phyloP scores from a whole-genome alignment of 2,888 invertebrate genomes.

The Noctua pronuba region DNA sequence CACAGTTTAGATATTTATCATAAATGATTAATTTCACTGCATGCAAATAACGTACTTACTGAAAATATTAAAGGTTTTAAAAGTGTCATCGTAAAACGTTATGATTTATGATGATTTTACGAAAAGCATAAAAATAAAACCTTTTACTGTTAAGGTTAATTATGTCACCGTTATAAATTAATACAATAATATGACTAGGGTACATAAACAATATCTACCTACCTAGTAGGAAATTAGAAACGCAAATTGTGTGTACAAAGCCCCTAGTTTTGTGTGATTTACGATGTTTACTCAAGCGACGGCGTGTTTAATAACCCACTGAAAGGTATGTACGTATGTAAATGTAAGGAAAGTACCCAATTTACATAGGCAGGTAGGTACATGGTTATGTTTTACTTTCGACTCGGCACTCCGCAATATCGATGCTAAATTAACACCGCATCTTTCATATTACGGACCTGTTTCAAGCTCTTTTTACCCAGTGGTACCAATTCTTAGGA shows the following conservation, averaged over 20 bases:
- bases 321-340: conserved; percentile 79
- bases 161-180: conserved; percentile 29
- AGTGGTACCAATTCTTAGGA: conserved; percentile 26
- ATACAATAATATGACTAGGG: conserved; percentile 59
- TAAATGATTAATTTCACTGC: background rate
- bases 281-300: conserved; percentile 83
- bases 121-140: background rate
- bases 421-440: conserved; percentile 55
- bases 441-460: conserved; percentile 31
- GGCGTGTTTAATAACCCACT: conserved; percentile 84
- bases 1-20: conserved; percentile 30
- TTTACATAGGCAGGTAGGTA: conserved; percentile 70
- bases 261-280: conserved; percentile 85
- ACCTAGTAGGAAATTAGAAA: conserved; percentile 81
- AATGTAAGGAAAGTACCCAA: conserved; percentile 75
- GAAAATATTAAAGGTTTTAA: background rate
- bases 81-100: conserved; percentile 20
- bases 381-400: conserved; percentile 66
- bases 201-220: conserved; percentile 66
- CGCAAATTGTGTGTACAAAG: conserved; percentile 83
- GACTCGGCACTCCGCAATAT: conserved; percentile 50
- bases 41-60: background rate
- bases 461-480: conserved; percentile 26
- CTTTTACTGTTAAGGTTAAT: background rate
- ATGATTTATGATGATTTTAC: background rate